Evolutionary conservation across 2,797 vertebrate species (phyloP), one percentile per base, ranked within the genome.

Genomic region (Malurus splendens): DNA sequence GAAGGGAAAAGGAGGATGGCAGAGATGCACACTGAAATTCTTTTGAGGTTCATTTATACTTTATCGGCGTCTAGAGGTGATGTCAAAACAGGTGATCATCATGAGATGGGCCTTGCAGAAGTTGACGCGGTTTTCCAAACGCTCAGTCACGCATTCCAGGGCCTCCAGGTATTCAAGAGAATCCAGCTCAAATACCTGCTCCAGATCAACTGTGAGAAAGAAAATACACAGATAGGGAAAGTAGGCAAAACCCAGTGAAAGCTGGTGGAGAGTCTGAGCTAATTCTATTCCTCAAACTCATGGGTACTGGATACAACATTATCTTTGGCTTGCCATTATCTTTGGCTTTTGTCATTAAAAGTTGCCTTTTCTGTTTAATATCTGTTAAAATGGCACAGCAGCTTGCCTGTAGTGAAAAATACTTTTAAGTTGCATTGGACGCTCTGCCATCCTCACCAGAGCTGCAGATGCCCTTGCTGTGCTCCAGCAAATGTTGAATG

Each of bases 61-160:
- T 90, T 96, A 99, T 33, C 97, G 96, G 55, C 97, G 97, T 90
- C 97, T 97, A 71, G 97, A 97, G 67, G 98, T 97, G 82, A 97
- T 95, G 45, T 99, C 98, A 12, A 99, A 99, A 94, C 98, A 98
- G 90, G 98, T 99, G 95, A 99, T 98, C 98, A 99, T 98, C 98
- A 99, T 98, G 93, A 98, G 96, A 76, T 97, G 98, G 50, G 98
- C 98, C 96, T 99, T 99, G 97, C 98, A 99, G 96, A 98, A 97
- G 94, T 97, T 98, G 86, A 99, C 97, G 7, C 97, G 97, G 90
- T 95, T 98, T 96, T 99, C 98, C 93, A 99, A 97, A 36, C 97
- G 98, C 79, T 98, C 96, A 0, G 98, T 99, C 93, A 98, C 98
- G 41, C 97, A 96, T 93, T 99, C 98, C 22, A 98, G 97, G 17